Base-by-base conservation (phyloP, 2,888 invertebrate genomes). In the Spilarctia lutea region DNA sequence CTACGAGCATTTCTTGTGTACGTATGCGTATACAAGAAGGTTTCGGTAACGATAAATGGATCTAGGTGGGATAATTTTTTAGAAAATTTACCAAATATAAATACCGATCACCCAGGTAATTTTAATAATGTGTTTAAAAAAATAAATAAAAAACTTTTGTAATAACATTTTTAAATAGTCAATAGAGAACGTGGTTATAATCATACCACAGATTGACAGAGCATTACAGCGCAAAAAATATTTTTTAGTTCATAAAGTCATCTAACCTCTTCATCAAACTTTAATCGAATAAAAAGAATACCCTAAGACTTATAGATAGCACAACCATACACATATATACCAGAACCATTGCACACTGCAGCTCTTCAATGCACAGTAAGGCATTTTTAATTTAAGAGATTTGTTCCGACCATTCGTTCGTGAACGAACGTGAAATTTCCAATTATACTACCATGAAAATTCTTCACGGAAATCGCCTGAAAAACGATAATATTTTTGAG, bases 361-460 rank as follows among this genome's bases (percentile, higher is more conserved):
- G 66, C 33, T 68, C 35, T 52, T 20, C n/a, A 75, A 60, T 65
- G 63, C 66, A 73, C 45, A 73, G 56, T 45, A 27, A 71, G 72
- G 75, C 60, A 84, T 81, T 85, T 85, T 80, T 81, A 85, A 85
- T 85, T 84, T 76, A 68, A 76, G 76, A 68, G 75, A 81, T 75
- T 78, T 71, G 74, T 56, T 78, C 74, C 81, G 71, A 75, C 78
- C 60, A 79, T 78, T n/a, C 76, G 68, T 67, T 76, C 52, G 70
- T 73, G 72, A 42, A 68, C 30, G 33, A 63, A 48, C 79, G 83
- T 84, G 80, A 85, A 84, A 85, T 84, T 60, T 72, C 30, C 75
- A 76, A 84, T 83, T 79, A 80, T 74, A 73, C 67, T 73, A 45
- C 48, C 68, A 30, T 65, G 39, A 69, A 30, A 68, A 78, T 75